These are phyloP conservation scores for Cyclophora punctaria DNA, from an alignment of 2,888 invertebrate species.

Conservation along the genomic window DNA sequence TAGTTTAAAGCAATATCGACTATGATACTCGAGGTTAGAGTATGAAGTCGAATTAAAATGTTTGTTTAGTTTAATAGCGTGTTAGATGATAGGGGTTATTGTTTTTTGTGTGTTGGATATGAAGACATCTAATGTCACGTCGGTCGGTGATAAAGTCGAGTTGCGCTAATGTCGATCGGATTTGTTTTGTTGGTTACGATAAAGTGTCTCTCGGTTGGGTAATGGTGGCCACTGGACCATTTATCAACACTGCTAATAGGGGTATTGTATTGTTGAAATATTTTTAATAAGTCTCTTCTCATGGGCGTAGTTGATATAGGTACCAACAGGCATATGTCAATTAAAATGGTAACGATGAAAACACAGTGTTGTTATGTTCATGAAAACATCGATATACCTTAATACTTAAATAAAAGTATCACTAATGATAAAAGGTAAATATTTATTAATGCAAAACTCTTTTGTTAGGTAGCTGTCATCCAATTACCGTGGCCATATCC, in stretches of 20 bases:
- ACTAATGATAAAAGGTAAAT: too few species aligned
- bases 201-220: not conserved
- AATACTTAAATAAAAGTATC: too few species aligned
- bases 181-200: not conserved
- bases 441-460: too few species aligned
- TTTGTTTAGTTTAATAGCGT: not conserved
- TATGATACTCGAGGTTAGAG: not conserved
- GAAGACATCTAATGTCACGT: constrained; percentile 63
- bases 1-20: not conserved
- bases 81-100: constrained; percentile 18
- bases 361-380: too few species aligned
- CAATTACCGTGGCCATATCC: too few species aligned
- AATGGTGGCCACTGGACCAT: not conserved
- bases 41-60: not conserved
- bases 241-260: constrained; percentile 2
- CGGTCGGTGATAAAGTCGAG: constrained; percentile 1
- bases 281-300: not conserved
- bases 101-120: constrained; percentile 66
- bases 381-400: too few species aligned
- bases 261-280: not conserved
- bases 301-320: not conserved
- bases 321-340: too few species aligned
- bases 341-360: too few species aligned
- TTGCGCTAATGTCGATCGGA: not conserved
- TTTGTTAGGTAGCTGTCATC: too few species aligned